These are phyloP conservation scores for Spongilla lacustris DNA, from an alignment of 37 sponge, comb jelly and placozoan genomes.

Conservation along the genomic window DNA sequence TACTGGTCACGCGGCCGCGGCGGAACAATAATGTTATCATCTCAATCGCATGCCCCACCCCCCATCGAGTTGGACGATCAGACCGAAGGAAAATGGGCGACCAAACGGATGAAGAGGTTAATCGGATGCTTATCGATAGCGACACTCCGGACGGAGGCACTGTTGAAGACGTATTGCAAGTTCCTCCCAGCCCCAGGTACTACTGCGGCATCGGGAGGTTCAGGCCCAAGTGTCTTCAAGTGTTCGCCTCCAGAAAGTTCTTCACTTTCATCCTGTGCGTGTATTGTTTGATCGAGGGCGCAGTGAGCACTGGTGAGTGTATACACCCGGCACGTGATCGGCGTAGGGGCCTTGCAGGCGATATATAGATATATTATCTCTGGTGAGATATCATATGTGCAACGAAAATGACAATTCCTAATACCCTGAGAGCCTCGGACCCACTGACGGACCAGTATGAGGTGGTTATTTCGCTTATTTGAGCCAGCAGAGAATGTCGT, in stretches of 20 bases:
- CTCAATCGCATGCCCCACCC: too few species aligned
- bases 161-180: background rate
- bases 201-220: background rate
- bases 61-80: too few species aligned
- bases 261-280: constrained; percentile 72
- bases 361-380: too few species aligned
- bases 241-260: constrained; percentile 5
- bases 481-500: too few species aligned
- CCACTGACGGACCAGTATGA: too few species aligned
- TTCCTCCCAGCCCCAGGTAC: background rate
- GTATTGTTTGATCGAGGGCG: constrained; percentile 60
- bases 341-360: too few species aligned
- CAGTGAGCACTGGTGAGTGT: constrained; percentile 71
- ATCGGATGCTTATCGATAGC: background rate
- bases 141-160: background rate
- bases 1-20: too few species aligned
- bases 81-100: background rate
- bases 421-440: too few species aligned
- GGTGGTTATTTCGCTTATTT: too few species aligned
- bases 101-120: background rate
- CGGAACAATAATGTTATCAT: too few species aligned
- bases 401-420: too few species aligned
- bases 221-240: background rate
- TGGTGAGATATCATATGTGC: too few species aligned
- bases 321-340: background rate